These are phyloP conservation scores for Junonia oenone DNA, from an alignment of 2,888 invertebrate species.

Conservation along the genomic window DNA sequence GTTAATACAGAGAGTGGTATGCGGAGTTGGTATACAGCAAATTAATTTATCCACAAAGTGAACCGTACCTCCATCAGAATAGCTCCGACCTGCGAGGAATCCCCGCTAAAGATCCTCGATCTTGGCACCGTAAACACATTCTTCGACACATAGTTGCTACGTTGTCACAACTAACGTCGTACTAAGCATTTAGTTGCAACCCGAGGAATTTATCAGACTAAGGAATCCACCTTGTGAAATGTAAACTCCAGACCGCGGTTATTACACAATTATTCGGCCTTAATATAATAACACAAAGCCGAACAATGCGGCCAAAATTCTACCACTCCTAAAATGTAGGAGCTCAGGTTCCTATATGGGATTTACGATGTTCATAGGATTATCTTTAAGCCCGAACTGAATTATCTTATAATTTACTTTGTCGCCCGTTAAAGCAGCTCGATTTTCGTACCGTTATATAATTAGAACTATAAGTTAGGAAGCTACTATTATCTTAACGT, in stretches of 20 bases:
- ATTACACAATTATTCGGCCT: conserved; percentile 59
- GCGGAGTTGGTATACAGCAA: conserved; percentile 18
- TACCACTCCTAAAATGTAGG: conserved; percentile 54
- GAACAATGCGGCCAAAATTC: conserved; percentile 49
- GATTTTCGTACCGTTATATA: conserved; percentile 12
- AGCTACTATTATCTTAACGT: neutral
- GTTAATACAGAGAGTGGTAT: conserved; percentile 17
- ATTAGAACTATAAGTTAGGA: neutral
- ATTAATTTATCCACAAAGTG: conserved; percentile 30
- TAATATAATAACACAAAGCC: conserved; percentile 55
- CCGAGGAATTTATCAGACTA: conserved; percentile 61
- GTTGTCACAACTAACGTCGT: conserved; percentile 65
- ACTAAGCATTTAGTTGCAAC: conserved; percentile 56
- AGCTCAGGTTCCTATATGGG: conserved; percentile 55
- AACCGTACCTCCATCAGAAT: conserved; percentile 20
- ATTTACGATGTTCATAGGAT: conserved; percentile 58
- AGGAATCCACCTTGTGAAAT: conserved; percentile 61
- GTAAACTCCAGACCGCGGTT: conserved; percentile 41
- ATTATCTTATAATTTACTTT: conserved; percentile 27
- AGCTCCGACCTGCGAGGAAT: conserved; percentile 36
- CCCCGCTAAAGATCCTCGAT: conserved; percentile 65
- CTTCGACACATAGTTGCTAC: conserved; percentile 74
- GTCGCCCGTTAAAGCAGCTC: conserved; percentile 10
- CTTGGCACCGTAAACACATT: conserved; percentile 76
- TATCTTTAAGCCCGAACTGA: conserved; percentile 33